Evolutionary conservation across 2,888 invertebrate species (phyloP).

Genomic region (Alitta virens): DNA sequence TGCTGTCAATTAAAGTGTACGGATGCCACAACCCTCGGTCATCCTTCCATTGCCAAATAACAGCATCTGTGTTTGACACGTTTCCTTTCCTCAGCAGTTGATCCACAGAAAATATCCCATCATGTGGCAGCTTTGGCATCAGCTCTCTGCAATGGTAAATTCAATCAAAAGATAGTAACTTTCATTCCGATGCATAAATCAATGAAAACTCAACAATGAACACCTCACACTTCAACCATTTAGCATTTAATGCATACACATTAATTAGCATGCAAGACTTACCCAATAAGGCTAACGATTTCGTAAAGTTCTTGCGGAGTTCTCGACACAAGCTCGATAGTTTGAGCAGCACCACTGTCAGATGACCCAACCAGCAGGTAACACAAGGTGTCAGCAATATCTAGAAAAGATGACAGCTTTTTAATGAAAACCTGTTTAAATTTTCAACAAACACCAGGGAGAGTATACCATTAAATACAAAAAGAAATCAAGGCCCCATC

Average conservation of each 20-base stretch:
- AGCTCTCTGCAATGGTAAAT: constrained; percentile 72
- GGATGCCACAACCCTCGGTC: constrained; percentile 88
- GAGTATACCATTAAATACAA: too few relatives aligned
- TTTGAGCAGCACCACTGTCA: constrained; percentile 41
- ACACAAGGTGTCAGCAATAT: constrained; percentile 91
- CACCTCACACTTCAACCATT: too few relatives aligned
- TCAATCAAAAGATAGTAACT: too few relatives aligned
- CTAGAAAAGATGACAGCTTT: constrained; percentile 41
- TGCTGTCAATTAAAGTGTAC: constrained; percentile 88
- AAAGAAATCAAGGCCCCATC: too few relatives aligned
- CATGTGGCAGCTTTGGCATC: constrained; percentile 91
- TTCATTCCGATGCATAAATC: too few relatives aligned
- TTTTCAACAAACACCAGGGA: too few relatives aligned
- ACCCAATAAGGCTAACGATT: constrained; percentile 91
- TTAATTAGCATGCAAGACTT: constrained; percentile 27
- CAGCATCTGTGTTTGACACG: constrained; percentile 69
- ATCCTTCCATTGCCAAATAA: constrained; percentile 97
- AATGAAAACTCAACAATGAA: too few relatives aligned
- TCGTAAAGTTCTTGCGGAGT: constrained; percentile 96
- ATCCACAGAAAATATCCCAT: constrained; percentile 94
- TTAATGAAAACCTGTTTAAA: too few relatives aligned
- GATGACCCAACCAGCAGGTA: constrained; percentile 87
- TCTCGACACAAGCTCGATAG: constrained; percentile 71
- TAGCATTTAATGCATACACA: too few relatives aligned
- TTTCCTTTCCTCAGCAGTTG: constrained; percentile 64